A percentile compares a stretch with the other conserved stretches of the same genome.
Evolutionary conservation across 2,113 vertebrate species (phyloP).

Genomic region (Oncorhynchus keta): DNA sequence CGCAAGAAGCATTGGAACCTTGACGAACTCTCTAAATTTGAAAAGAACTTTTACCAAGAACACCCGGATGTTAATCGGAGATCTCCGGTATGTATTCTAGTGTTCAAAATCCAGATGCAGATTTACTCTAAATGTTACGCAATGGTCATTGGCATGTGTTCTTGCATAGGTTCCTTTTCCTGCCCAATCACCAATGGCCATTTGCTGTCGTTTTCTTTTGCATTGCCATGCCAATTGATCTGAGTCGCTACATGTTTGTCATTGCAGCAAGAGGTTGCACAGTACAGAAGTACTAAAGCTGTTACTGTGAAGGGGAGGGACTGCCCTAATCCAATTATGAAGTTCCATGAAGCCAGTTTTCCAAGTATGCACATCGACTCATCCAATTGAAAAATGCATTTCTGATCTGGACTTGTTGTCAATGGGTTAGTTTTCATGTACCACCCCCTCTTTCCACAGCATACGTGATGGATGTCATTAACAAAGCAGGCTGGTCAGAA

Average conservation of each 20-base stretch:
- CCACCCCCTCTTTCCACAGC: conserved; percentile 65
- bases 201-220: too few species aligned
- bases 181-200: neutral
- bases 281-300: conserved; percentile 88
- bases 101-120: conserved; percentile 33
- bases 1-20: conserved; percentile 98
- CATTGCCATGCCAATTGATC: neutral
- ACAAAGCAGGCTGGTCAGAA: conserved; percentile 90
- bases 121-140: conserved; percentile 50
- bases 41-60: conserved; percentile 98
- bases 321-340: conserved; percentile 89
- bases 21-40: conserved; percentile 95
- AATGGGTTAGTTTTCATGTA: too few species aligned
- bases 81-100: conserved; percentile 70
- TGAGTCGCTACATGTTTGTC: neutral
- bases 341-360: conserved; percentile 93
- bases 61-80: conserved; percentile 85
- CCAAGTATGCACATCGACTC: conserved; percentile 79
- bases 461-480: conserved; percentile 96
- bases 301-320: conserved; percentile 90
- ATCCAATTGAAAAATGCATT: neutral
- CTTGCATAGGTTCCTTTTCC: conserved; percentile 37
- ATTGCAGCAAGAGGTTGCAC: conserved; percentile 91
- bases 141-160: conserved; percentile 2
- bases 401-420: neutral